phyloP scores from a whole-genome alignment of 2,888 invertebrate species.

The Amiota minor region DNA sequence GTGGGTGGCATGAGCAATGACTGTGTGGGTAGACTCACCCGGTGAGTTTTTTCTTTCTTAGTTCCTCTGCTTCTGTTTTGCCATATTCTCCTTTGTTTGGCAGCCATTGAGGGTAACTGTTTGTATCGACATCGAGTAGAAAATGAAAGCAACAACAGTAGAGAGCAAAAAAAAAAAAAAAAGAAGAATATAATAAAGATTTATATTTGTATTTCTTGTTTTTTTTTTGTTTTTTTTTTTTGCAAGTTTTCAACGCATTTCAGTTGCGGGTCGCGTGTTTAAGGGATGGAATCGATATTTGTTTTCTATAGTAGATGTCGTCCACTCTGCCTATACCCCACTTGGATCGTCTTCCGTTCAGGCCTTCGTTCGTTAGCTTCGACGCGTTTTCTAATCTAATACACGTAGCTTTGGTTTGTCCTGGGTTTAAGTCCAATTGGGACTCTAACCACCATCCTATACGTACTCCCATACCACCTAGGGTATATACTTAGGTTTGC shows the following conservation, averaged over 20 bases:
- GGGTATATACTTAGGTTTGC: background rate
- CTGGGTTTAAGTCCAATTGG: conserved; percentile 18
- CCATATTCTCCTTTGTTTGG: conserved; percentile 64
- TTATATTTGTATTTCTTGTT: background rate
- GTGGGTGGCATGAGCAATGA: conserved; percentile 1
- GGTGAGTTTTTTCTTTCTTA: conserved; percentile 52
- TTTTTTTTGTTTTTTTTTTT: conserved; percentile 11
- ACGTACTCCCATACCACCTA: conserved; percentile 33
- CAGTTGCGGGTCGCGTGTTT: conserved; percentile 53
- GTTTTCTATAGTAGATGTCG: conserved; percentile 51
- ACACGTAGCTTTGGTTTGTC: conserved; percentile 10
- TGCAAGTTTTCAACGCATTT: conserved; percentile 13
- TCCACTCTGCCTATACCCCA: background rate
- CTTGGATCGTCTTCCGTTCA: background rate
- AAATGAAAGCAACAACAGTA: conserved; percentile 19
- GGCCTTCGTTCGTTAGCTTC: conserved; percentile 15
- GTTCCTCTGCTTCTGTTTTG: conserved; percentile 49
- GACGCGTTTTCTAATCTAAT: conserved; percentile 29
- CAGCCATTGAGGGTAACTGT: conserved; percentile 61
- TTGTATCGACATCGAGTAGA: conserved; percentile 40
- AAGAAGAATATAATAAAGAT: conserved; percentile 24
- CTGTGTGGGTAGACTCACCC: conserved; percentile 24
- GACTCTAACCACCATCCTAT: conserved; percentile 31
- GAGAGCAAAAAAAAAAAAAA: background rate
- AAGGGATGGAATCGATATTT: conserved; percentile 68